These are phyloP conservation scores for Rhadinocentrus ornatus DNA, from an alignment of 2,797 vertebrate genomes.

Conservation along the genomic window DNA sequence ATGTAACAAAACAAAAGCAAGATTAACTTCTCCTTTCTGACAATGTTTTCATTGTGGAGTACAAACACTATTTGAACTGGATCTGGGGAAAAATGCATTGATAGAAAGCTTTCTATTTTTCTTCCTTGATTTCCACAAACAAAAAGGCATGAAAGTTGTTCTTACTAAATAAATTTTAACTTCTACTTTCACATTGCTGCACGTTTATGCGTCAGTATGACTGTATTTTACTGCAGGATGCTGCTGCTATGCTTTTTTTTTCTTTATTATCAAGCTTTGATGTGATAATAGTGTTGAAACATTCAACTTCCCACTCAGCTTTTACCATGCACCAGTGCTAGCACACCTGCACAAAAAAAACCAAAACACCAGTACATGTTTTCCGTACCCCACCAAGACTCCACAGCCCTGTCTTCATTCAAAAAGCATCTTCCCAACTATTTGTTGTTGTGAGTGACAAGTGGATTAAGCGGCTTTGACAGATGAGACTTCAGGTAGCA, in stretches of 20 bases:
- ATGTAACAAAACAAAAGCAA: not conserved
- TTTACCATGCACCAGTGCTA: constrained; percentile 42
- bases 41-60: not conserved
- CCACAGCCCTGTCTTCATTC: constrained; percentile 59
- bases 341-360: constrained; percentile 32
- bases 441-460: constrained; percentile 80
- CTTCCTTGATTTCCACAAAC: not conserved
- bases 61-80: not conserved
- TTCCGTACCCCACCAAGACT: constrained; percentile 27
- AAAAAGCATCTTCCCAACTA: constrained; percentile 62
- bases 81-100: not conserved
- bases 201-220: not conserved
- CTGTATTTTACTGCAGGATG: not conserved
- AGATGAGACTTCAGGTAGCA: constrained; percentile 78
- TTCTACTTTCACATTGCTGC: not conserved
- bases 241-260: not conserved
- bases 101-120: not conserved
- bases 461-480: constrained; percentile 78
- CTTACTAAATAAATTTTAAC: not conserved
- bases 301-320: constrained; percentile 13
- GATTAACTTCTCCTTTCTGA: not conserved
- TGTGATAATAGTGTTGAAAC: constrained; percentile 5
- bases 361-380: constrained; percentile 15
- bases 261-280: not conserved
- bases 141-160: not conserved